Evolutionary conservation across 2,888 invertebrate genomes (phyloP).

Genomic region (Drosophila niveifrons): DNA sequence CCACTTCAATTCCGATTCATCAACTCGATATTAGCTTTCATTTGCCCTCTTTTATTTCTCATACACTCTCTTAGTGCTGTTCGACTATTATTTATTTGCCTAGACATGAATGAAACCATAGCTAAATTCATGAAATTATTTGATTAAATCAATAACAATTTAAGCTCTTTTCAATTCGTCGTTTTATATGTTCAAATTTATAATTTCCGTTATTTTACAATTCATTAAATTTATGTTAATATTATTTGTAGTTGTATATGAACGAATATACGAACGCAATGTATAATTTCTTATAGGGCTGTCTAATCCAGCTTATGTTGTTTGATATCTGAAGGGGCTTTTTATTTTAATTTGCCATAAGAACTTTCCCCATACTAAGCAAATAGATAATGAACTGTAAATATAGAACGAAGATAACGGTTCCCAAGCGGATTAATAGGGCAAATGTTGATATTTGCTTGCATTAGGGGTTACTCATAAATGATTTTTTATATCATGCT

Average conservation of each 20-base stretch:
- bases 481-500: not conserved
- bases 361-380: not conserved
- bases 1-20: constrained; percentile 12
- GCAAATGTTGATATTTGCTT: not conserved
- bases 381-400: constrained; percentile 11
- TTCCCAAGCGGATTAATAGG: constrained; percentile 3
- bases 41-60: constrained; percentile 3
- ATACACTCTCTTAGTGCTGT: constrained; percentile 21
- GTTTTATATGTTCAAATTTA: too few relatives aligned
- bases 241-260: too few relatives aligned
- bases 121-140: too few relatives aligned
- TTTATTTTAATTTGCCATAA: not conserved
- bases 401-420: not conserved
- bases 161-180: not conserved
- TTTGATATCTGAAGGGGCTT: not conserved
- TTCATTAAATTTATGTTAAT: too few relatives aligned
- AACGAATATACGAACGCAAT: too few relatives aligned
- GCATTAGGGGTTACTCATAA: constrained; percentile 1
- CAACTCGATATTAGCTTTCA: constrained; percentile 12
- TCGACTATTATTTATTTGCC: constrained; percentile 5
- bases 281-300: too few relatives aligned
- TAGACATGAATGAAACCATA: constrained; percentile 46
- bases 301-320: too few relatives aligned
- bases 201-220: not conserved
- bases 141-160: not conserved